Evolutionary conservation across 2,797 vertebrate genomes (phyloP), one percentile per base, ranked within the genome.

Genomic region (Eutrigla gurnardus): DNA sequence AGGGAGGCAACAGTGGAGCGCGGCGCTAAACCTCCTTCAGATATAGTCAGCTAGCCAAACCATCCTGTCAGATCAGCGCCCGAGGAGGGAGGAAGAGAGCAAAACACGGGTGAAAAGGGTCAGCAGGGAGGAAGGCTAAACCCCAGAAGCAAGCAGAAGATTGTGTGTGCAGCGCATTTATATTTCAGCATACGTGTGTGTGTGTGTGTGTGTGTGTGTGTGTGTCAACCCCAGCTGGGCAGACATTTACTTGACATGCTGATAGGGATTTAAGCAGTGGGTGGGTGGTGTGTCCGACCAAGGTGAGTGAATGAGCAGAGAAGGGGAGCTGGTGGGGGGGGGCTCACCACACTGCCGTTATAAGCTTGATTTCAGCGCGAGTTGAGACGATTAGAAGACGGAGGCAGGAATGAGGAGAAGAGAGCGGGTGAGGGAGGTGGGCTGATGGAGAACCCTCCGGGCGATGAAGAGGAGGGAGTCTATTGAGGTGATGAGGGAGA

Each of bases 161-260:
- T 89, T 83, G 85, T 88, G 90, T 87, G 90, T 90, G 86, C 80
- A 73, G 83, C 72, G 85, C 80, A 88, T 90, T 87, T 88, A 86
- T 92, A 88, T 90, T 89, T 90, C 70, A 82, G 83, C 75, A 55
- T 68, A 73, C 65, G 79, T 46, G 76, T 72, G 65, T 66, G 72
- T 71, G 78, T 43, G 74, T 58, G 58, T 65, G 70, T 50, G 77
- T 25, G 67, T 74, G 74, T 73, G 64, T 62, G 32, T 86, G 88
- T 89, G 85, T 93, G 90, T 94, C 90, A 92, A 88, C 93, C 93
- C 95, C 94, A 95, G 92, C 94, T 94, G 94, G 91, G 94, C 89
- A 93, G 95, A 95, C 94, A 95, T 95, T 95, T 94, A 95, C 93
- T 95, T 94, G 95, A 95, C 95, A 95, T 93, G 94, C 93, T 95